Conservation (phyloP, 2,888 invertebrate species). For the Biston betularia region DNA sequence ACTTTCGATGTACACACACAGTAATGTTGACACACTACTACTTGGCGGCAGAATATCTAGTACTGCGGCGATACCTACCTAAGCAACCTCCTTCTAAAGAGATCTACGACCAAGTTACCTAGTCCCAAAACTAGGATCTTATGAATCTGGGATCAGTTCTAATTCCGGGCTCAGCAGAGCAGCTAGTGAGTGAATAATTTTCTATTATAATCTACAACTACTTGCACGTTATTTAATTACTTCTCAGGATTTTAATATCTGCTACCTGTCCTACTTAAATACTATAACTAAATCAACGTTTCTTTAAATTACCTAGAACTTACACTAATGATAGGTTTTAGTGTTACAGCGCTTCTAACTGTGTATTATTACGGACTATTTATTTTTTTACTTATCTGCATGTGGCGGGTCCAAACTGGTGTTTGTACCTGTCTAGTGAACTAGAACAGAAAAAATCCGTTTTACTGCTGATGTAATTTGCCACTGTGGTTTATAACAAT, state of each 20-base stretch:
- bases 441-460: constrained; percentile 7
- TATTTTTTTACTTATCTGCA: constrained; percentile 25
- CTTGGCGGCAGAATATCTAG: no score
- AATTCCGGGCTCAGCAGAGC: no score
- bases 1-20: no score
- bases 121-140: no score
- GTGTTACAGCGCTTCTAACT: constrained; percentile 18
- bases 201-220: no score
- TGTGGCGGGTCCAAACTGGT: constrained; percentile 12
- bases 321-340: constrained; percentile 20
- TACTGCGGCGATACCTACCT: no score
- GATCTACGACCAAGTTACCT: no score
- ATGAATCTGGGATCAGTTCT: no score
- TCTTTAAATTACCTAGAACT: constrained; percentile 1
- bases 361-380: constrained; percentile 16
- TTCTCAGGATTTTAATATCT: background rate
- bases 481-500: no score
- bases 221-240: background rate
- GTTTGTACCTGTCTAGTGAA: background rate
- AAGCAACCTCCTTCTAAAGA: no score
- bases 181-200: no score
- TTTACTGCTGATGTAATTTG: background rate
- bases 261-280: constrained; percentile 12
- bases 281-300: constrained; percentile 1
- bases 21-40: no score